These are phyloP conservation scores for Chironomus tepperi DNA, from an alignment of 1,140 invertebrate genomes.

Conservation along the genomic window DNA sequence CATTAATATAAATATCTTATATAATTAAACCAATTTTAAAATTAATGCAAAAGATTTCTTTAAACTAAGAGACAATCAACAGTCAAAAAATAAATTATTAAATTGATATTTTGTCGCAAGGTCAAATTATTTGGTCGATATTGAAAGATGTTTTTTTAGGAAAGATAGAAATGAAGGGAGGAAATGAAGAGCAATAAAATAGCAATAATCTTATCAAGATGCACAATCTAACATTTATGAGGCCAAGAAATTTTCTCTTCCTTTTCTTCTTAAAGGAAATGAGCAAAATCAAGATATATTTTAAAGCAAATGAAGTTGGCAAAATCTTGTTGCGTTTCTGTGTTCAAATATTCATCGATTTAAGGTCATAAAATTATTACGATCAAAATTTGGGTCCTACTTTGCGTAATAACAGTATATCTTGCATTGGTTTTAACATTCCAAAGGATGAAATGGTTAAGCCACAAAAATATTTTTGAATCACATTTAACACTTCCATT, in stretches of 20 bases:
- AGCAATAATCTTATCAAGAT: conserved; percentile 2
- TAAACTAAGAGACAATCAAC: no score
- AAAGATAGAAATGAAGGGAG: background rate
- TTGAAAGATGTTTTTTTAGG: no score
- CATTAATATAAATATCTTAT: no score
- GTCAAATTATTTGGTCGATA: no score
- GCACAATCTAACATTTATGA: background rate
- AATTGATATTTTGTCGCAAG: no score
- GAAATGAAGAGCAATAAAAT: conserved; percentile 18
- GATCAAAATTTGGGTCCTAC: background rate
- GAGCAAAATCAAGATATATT: no score
- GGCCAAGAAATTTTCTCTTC: background rate
- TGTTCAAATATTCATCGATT: background rate
- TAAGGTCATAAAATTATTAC: conserved; percentile 8
- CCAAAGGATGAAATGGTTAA: background rate
- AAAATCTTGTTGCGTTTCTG: background rate
- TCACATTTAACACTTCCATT: conserved; percentile 18
- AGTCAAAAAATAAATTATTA: no score
- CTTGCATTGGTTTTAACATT: no score
- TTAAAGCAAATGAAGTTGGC: no score
- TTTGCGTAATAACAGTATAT: no score
- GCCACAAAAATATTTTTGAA: background rate
- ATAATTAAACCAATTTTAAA: no score
- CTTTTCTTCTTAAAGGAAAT: background rate
- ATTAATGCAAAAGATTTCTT: no score